Base-by-base conservation (phyloP, 2,113 vertebrate species). In the Albula glossodonta region DNA sequence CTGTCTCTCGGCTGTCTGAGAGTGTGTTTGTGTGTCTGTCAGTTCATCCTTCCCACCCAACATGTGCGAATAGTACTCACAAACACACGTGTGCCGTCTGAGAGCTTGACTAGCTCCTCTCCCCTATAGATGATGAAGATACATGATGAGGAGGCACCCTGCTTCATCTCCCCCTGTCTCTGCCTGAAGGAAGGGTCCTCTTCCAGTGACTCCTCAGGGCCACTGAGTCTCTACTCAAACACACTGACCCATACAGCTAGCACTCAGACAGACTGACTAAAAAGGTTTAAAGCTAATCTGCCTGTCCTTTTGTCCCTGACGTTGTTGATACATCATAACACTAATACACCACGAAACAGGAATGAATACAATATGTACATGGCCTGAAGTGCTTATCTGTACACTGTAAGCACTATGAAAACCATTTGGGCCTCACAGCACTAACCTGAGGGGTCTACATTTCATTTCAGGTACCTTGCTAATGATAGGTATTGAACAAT, bases 71-170 rank as follows among this genome's bases (percentile, higher is more conserved):
- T 31, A 63, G 88, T 89, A 90, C 90, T 91, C 87, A 89, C 90
- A 88, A 87, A 88, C 79, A 87, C 9, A 66, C 80, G 80, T 0
- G 51, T 87, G 83, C 89, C 51, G 80, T 86, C 81, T 79, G 82
- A 51, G 56, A 86, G 81, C 87, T 88, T 51, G 56, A 80, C 81
- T 7, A 80, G 48, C 83, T 84, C 83, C 48, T 90, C 88, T 11
- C 50, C 86, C 88, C 89, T 80, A 89, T 83, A 57, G 86, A 88
- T 84, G 87, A 90, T 86, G 85, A 88, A 88, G 78, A 91, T 81
- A 88, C 87, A 86, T 1, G 86, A 85, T 53, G 9, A 81, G 87
- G 82, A 90, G 79, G 52, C 12, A 13, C 79, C 84, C 13, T 60
- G 51, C n/a, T 74, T 86, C 85, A 86, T 87, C 80, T 83, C 57